Conservation (phyloP, 2,888 invertebrate species). For the Patella ulyssiponensis region DNA sequence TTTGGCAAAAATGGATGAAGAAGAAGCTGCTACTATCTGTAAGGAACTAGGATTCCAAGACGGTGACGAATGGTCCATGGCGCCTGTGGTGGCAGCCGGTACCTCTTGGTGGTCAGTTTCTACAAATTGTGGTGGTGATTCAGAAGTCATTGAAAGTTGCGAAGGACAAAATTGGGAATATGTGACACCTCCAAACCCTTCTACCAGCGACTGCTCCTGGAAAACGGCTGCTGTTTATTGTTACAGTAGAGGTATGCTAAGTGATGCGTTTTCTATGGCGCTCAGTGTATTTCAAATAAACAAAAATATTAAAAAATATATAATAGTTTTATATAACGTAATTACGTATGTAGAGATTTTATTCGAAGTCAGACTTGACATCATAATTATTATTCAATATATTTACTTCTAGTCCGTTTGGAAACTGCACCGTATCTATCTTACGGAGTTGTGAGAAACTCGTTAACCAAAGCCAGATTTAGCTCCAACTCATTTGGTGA, state of each 20-base stretch:
- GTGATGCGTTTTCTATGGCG: too few relatives aligned
- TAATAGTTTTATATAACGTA: too few relatives aligned
- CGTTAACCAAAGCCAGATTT: neutral
- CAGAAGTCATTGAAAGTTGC: neutral
- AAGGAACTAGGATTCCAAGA: neutral
- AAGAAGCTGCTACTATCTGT: neutral
- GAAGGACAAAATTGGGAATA: neutral
- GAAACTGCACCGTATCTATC: neutral
- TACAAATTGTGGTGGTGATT: neutral
- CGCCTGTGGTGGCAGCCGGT: neutral
- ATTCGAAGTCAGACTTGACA: too few relatives aligned
- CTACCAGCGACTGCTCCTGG: neutral
- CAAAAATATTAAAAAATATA: too few relatives aligned
- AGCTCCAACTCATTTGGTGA: neutral
- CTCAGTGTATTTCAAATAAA: too few relatives aligned
- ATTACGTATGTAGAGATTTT: too few relatives aligned
- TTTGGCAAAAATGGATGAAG: neutral
- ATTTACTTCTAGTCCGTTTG: neutral
- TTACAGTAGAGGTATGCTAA: neutral
- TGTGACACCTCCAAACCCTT: neutral
- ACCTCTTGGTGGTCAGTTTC: neutral
- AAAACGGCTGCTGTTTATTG: slow-evolving; percentile 1
- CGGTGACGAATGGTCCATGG: neutral
- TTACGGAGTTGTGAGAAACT: neutral
- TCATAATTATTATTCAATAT: too few relatives aligned